Evolutionary conservation across 2,888 invertebrate genomes (phyloP).

Genomic region (Conistra vaccinii): DNA sequence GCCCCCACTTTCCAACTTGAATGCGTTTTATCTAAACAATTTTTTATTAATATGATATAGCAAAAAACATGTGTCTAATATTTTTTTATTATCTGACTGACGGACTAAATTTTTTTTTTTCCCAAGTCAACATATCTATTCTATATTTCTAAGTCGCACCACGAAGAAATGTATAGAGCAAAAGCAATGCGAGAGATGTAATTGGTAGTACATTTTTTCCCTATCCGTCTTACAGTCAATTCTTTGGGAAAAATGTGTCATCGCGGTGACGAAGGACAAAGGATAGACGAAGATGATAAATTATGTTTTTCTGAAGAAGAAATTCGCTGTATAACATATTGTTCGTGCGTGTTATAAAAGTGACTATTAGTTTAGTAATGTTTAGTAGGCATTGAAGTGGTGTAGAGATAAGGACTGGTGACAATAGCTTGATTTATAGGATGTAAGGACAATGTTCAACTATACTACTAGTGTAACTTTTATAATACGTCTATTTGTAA

Average conservation of each 20-base stretch:
- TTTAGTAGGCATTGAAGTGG: neutral
- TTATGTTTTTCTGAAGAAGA: slow-evolving; percentile 30
- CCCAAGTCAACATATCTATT: too few relatives aligned
- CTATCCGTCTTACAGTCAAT: neutral
- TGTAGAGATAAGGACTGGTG: slow-evolving; percentile 14
- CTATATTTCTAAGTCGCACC: slow-evolving; percentile 1
- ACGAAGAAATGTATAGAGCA: neutral
- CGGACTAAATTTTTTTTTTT: too few relatives aligned
- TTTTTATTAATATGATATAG: too few relatives aligned
- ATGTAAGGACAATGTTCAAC: neutral
- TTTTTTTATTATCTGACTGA: too few relatives aligned
- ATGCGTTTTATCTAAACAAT: too few relatives aligned
- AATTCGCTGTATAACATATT: slow-evolving; percentile 5
- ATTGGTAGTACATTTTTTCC: neutral
- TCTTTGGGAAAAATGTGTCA: slow-evolving; percentile 31
- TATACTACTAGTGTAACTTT: neutral
- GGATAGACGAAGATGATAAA: slow-evolving; percentile 41
- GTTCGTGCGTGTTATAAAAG: slow-evolving; percentile 26
- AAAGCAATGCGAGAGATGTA: slow-evolving; percentile 4
- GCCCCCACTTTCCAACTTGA: too few relatives aligned
- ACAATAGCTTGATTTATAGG: neutral
- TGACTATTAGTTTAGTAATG: slow-evolving; percentile 7
- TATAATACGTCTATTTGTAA: too few relatives aligned
- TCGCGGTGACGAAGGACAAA: slow-evolving; percentile 39
- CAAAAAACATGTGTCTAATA: too few relatives aligned